A percentile compares a stretch with the other conserved stretches of the same genome.
phyloP scores from a whole-genome alignment of 2,888 invertebrate genomes.

The Apocheima hispidaria region DNA sequence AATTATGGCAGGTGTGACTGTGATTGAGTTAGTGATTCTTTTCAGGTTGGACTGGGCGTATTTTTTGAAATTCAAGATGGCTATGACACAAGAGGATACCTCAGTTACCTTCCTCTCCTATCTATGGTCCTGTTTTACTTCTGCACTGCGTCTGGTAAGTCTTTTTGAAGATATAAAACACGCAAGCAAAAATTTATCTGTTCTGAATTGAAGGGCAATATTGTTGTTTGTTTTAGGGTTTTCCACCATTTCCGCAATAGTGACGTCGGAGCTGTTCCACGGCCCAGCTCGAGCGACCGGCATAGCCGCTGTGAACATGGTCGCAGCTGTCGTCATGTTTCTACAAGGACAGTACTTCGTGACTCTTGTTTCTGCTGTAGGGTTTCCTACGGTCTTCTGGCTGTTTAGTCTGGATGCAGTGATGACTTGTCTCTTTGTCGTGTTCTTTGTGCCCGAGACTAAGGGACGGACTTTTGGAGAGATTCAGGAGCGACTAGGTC shows the following conservation, averaged over 20 bases:
- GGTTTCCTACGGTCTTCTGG: conserved; percentile 48
- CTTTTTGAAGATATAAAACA: neutral
- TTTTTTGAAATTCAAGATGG: conserved; percentile 38
- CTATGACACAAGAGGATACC: conserved; percentile 48
- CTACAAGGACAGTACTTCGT: conserved; percentile 60
- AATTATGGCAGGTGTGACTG: no score
- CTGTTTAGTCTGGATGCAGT: conserved; percentile 48
- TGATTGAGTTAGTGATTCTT: no score
- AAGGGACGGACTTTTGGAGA: conserved; percentile 68
- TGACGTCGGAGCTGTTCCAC: conserved; percentile 67
- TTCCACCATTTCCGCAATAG: conserved; percentile 64
- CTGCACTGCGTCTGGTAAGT: conserved; percentile 67
- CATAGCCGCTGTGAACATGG: conserved; percentile 30
- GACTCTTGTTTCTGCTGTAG: conserved; percentile 49
- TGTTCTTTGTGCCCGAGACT: conserved; percentile 67
- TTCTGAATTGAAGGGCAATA: neutral
- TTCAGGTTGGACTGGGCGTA: conserved; percentile 34
- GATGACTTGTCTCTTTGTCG: conserved; percentile 54
- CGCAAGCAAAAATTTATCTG: neutral
- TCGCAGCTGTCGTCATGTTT: conserved; percentile 39
- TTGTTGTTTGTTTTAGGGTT: conserved; percentile 57
- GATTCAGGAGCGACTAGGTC: conserved; percentile 60
- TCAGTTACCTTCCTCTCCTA: conserved; percentile 69
- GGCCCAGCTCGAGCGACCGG: conserved; percentile 62
- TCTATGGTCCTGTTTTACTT: conserved; percentile 68